Base-by-base conservation (phyloP, 2,888 invertebrate species). In the Chymomyza fuscimana region DNA sequence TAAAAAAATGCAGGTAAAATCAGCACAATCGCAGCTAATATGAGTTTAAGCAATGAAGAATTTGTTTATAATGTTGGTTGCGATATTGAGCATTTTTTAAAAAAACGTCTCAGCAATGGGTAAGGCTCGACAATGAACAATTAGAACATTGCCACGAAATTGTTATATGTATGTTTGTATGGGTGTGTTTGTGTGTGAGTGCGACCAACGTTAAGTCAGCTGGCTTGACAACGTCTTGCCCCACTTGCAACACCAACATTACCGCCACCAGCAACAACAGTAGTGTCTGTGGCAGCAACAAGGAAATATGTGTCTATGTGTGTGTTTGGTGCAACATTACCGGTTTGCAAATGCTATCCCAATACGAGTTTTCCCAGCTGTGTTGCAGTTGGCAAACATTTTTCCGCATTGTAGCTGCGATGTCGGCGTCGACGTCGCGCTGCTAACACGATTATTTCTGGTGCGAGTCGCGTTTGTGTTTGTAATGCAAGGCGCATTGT, bases 1-100 rank as follows among this genome's bases (percentile, higher is more conserved):
- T 72, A 86, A 83, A 84, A 88, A 85, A 77, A 81, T 83, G 80
- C 75, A 80, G 59, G 76, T 75, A 67, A 71, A 72, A 72, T 15
- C 19, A 25, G 10, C 22, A 22, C 86, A 80, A 87, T 87, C 67
- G 80, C 86, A 70, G 78, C 83, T 69, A 91, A 81, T 82, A 81
- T 92, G 77, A 92, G 90, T 79, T 79, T 90, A 74, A 80, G 87
- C 70, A 92, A 92, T 80, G 91, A 92, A 73, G 90, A 92, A 77
- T 92, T 92, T 83, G 88, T 92, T 61, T 86, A 92, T 70, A 91
- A 91, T 90, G 91, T 92, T 77, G 89, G 90, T 72, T 81, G 82
- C 76, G 92, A 92, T 83, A 90, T 92, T 76, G 88, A 90, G 69
- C 77, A 89, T 69, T 92, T 90, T 82, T 73, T 92, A 72, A 87